Conservation (phyloP, 2,113 vertebrate genomes). For the Casuarius casuarius region DNA sequence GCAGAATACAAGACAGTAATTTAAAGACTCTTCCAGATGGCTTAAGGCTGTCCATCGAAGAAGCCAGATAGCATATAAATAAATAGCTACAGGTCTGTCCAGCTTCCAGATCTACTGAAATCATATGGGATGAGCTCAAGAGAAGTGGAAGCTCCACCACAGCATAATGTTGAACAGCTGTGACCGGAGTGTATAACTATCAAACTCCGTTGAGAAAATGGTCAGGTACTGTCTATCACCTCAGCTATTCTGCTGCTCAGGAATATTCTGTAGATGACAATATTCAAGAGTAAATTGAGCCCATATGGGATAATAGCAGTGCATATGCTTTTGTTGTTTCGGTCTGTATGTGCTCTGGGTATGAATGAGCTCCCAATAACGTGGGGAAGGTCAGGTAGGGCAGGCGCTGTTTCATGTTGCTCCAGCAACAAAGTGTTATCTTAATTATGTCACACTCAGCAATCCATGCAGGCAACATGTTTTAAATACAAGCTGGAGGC, state of each 20-base stretch:
- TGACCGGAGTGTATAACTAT: not conserved
- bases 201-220: not conserved
- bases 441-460: not conserved
- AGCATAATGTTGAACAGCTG: conserved; percentile 26
- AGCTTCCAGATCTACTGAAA: not conserved
- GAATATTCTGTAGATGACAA: not conserved
- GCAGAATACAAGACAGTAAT: not conserved
- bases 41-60: conserved; percentile 20
- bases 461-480: not conserved
- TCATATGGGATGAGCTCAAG: not conserved
- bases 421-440: not conserved
- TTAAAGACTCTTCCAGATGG: conserved; percentile 8
- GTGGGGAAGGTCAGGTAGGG: not conserved
- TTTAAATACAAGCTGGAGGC: conserved; percentile 2
- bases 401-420: not conserved
- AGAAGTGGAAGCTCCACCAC: not conserved
- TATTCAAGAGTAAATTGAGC: not conserved
- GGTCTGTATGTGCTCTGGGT: not conserved
- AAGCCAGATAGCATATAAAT: not conserved
- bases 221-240: not conserved
- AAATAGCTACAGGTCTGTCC: not conserved
- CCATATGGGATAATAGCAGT: not conserved
- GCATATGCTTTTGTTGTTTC: not conserved
- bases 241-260: not conserved
- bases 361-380: not conserved